phyloP scores from a whole-genome alignment of 2,113 vertebrate species.

The Macquaria australasica region DNA sequence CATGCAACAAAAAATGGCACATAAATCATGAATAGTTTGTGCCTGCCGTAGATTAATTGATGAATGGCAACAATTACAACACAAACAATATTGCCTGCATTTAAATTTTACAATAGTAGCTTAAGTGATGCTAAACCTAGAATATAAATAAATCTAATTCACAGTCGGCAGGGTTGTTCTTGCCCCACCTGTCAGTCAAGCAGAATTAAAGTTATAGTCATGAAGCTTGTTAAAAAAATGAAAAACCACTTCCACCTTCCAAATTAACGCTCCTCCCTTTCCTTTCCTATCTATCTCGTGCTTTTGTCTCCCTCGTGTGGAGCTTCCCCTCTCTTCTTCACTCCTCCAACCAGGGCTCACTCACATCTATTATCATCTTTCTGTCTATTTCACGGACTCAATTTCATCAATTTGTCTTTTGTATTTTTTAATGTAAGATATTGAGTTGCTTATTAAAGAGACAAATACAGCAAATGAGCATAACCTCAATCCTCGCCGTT shows the following conservation, averaged over 20 bases:
- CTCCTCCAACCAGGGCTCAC: neutral
- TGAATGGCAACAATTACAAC: neutral
- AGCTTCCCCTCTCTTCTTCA: neutral
- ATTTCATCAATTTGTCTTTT: neutral
- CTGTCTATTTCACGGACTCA: neutral
- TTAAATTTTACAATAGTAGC: neutral
- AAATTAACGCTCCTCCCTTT: neutral
- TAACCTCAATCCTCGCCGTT: neutral
- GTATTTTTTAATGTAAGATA: constrained; percentile 2
- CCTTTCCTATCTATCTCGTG: neutral
- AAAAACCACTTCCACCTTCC: neutral
- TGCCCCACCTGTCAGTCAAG: neutral
- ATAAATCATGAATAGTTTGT: neutral
- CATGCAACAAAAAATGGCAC: neutral
- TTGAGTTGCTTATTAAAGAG: neutral
- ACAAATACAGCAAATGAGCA: constrained; percentile 11
- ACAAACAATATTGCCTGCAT: neutral
- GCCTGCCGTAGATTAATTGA: neutral
- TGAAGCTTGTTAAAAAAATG: neutral
- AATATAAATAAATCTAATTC: constrained; percentile 76
- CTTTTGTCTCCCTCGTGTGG: neutral
- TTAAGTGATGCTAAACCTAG: constrained; percentile 53
- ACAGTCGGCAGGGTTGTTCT: constrained; percentile 40
- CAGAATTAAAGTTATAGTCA: neutral
- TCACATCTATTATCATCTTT: neutral